phyloP scores from a whole-genome alignment of 2,888 invertebrate species.

The Phasia obesa region DNA sequence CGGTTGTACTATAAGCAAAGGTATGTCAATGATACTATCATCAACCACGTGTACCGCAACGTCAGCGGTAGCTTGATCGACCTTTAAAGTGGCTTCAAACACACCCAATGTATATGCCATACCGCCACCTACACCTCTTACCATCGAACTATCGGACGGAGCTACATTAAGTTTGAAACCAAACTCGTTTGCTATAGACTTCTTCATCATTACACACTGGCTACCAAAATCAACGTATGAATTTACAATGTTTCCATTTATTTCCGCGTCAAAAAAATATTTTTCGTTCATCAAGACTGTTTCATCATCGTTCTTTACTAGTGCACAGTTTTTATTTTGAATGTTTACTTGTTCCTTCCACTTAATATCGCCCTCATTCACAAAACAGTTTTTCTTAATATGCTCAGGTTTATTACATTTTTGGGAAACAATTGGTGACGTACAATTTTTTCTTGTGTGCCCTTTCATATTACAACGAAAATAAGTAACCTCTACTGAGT shows the following conservation, averaged over 20 bases:
- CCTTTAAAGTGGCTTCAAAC: neutral
- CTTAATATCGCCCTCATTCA: neutral
- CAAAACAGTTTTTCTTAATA: neutral
- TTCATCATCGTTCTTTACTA: neutral
- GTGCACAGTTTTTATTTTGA: neutral
- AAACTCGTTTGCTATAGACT: neutral
- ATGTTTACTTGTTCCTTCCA: neutral
- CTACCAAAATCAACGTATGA: constrained; percentile 42
- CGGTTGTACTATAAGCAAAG: neutral
- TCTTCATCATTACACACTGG: neutral
- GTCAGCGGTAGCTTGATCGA: neutral
- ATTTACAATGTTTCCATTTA: constrained; percentile 8
- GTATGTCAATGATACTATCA: neutral
- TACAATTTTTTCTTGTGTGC: neutral
- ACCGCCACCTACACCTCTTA: constrained; percentile 5
- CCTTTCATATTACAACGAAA: neutral
- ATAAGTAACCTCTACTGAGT: neutral
- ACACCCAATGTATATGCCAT: neutral
- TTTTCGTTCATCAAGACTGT: neutral
- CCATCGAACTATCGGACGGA: neutral
- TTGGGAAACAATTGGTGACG: neutral
- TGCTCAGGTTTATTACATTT: neutral
- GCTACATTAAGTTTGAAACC: neutral
- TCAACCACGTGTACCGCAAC: neutral
- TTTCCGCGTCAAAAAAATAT: constrained; percentile 8